phyloP scores from a whole-genome alignment of 2,888 invertebrate genomes.

The Calliopum simillimum region DNA sequence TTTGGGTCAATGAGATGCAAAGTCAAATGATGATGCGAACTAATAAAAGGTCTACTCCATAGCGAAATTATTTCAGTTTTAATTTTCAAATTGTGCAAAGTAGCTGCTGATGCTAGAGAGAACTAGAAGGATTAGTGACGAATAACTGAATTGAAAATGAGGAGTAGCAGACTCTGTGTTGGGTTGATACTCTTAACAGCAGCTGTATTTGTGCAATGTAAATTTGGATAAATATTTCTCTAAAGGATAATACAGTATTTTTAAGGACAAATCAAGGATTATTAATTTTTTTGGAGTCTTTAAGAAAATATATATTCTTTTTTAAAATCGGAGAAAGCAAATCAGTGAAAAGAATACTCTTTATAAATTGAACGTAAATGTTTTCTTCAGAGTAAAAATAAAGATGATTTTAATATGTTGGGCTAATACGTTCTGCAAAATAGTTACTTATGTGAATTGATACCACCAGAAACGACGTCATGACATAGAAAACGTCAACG shows the following conservation, averaged over 20 bases:
- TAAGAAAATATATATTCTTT: no score
- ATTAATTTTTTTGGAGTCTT: no score
- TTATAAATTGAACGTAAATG: no score
- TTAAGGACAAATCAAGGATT: constrained; percentile 22
- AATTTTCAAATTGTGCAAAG: neutral
- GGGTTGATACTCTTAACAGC: constrained; percentile 39
- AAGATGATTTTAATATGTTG: no score
- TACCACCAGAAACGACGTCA: no score
- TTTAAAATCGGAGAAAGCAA: no score
- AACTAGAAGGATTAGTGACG: neutral
- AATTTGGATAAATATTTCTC: constrained; percentile 20
- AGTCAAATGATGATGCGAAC: neutral
- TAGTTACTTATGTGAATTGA: no score
- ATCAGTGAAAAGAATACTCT: no score
- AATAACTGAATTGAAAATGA: constrained; percentile 47
- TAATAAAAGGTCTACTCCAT: neutral
- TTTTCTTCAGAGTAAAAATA: no score
- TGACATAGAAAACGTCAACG: no score
- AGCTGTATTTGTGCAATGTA: constrained; percentile 47
- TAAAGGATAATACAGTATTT: neutral
- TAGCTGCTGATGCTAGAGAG: neutral
- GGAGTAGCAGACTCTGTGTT: constrained; percentile 41
- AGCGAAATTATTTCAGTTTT: neutral
- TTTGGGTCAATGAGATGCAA: constrained; percentile 6
- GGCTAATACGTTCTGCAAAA: no score